phyloP scores from a whole-genome alignment of 2,888 invertebrate genomes.

The Prosopocoilus inquinatus region DNA sequence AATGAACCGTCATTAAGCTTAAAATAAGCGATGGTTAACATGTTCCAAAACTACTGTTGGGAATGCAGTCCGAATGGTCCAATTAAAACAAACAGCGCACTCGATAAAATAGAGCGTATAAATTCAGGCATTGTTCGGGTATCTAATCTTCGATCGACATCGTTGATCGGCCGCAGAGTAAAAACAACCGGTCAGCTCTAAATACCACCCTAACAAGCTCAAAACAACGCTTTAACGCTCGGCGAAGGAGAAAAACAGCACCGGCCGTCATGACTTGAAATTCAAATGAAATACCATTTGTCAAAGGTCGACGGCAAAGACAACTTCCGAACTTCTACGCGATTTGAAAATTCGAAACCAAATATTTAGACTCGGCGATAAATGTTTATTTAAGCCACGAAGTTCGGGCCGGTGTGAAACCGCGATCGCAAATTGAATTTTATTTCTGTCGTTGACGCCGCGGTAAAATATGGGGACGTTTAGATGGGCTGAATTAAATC shows the following conservation, averaged over 20 bases:
- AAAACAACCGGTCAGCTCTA: constrained; percentile 43
- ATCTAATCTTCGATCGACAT: constrained; percentile 50
- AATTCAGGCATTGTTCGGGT: constrained; percentile 49
- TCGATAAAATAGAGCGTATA: constrained; percentile 48
- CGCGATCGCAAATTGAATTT: not conserved
- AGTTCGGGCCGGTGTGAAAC: no score
- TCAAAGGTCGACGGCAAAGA: no score
- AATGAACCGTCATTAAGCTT: constrained; percentile 7
- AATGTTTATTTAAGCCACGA: no score
- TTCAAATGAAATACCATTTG: no score
- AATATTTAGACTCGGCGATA: no score
- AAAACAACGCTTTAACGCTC: constrained; percentile 28
- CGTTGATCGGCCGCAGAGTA: constrained; percentile 41
- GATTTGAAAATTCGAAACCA: no score
- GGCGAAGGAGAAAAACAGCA: no score
- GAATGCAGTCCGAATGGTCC: constrained; percentile 38
- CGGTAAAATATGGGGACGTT: not conserved
- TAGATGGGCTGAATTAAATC: not conserved
- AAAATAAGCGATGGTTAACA: constrained; percentile 16
- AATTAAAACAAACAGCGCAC: constrained; percentile 41
- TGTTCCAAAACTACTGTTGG: constrained; percentile 27
- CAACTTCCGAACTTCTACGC: no score
- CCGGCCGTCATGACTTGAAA: no score
- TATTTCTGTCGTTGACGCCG: not conserved
- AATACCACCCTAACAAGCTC: constrained; percentile 47